These are phyloP conservation scores for Diorhabda carinulata DNA, from an alignment of 1,140 invertebrate genomes.

Conservation along the genomic window DNA sequence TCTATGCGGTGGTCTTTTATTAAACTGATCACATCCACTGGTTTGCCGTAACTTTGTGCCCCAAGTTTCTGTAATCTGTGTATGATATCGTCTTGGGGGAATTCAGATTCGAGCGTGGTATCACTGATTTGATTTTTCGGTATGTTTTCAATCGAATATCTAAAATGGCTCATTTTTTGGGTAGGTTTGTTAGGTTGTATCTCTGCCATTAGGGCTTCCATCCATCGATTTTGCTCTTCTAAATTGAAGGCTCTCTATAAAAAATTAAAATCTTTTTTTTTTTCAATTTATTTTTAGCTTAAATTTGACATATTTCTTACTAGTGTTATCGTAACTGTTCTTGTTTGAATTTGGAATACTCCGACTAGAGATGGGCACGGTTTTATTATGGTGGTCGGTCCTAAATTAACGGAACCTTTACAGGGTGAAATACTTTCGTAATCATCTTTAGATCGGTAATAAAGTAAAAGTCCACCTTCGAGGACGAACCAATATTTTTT, in stretches of 20 bases:
- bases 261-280: neutral
- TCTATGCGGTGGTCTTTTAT: neutral
- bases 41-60: slow-evolving; percentile 26
- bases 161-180: slow-evolving; percentile 40
- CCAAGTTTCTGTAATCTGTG: slow-evolving; percentile 35
- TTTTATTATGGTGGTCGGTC: slow-evolving; percentile 46
- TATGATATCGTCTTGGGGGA: slow-evolving; percentile 23
- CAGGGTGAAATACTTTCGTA: slow-evolving; percentile 53
- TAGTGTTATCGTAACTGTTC: slow-evolving; percentile 50
- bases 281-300: neutral
- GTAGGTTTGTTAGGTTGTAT: slow-evolving; percentile 36
- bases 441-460: slow-evolving; percentile 53
- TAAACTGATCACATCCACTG: neutral
- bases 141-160: slow-evolving; percentile 45
- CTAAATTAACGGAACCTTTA: slow-evolving; percentile 53
- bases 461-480: slow-evolving; percentile 53
- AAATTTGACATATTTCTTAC: slow-evolving; percentile 41
- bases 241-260: slow-evolving; percentile 48
- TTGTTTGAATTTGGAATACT: slow-evolving; percentile 48
- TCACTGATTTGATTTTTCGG: slow-evolving; percentile 7
- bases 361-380: slow-evolving; percentile 39
- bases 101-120: neutral
- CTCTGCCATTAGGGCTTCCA: slow-evolving; percentile 47
- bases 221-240: slow-evolving; percentile 48
- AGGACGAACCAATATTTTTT: slow-evolving; percentile 56